phyloP scores from a whole-genome alignment of 2,113 vertebrate genomes.

The Stegastes partitus region DNA sequence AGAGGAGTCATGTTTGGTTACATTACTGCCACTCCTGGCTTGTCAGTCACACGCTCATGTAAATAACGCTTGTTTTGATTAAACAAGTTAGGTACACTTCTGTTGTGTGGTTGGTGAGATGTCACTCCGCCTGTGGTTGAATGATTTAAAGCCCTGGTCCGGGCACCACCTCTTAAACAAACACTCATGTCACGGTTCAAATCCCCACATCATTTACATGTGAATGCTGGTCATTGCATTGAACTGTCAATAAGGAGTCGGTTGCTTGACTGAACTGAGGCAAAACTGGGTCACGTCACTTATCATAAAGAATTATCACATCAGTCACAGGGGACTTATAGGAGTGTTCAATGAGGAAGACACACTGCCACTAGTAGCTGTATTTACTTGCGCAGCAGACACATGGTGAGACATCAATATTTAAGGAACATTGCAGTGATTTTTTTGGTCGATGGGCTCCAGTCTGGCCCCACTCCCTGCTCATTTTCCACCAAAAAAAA shows the following conservation, averaged over 20 bases:
- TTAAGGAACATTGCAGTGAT: constrained; percentile 27
- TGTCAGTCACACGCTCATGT: neutral
- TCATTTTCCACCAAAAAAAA: neutral
- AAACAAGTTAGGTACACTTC: neutral
- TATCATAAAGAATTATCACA: constrained; percentile 25
- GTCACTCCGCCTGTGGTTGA: constrained; percentile 24
- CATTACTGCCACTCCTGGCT: constrained; percentile 7
- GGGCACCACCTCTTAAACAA: constrained; percentile 73
- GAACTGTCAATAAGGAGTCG: constrained; percentile 54
- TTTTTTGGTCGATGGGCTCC: constrained; percentile 4
- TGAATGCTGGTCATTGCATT: constrained; percentile 57
- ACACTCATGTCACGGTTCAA: constrained; percentile 67
- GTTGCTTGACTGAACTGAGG: constrained; percentile 25
- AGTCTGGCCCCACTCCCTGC: constrained; percentile 5
- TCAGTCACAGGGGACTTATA: neutral
- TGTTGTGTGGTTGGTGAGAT: constrained; percentile 9
- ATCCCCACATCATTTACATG: constrained; percentile 61
- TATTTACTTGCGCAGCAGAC: neutral
- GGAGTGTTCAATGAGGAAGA: neutral
- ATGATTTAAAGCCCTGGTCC: constrained; percentile 52
- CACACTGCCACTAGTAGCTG: neutral
- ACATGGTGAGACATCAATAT: constrained; percentile 7
- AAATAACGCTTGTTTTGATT: constrained; percentile 6
- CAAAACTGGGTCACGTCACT: constrained; percentile 53
- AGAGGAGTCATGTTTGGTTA: neutral